phyloP scores from a whole-genome alignment of 2,888 invertebrate species.

The Auanema sp. region DNA sequence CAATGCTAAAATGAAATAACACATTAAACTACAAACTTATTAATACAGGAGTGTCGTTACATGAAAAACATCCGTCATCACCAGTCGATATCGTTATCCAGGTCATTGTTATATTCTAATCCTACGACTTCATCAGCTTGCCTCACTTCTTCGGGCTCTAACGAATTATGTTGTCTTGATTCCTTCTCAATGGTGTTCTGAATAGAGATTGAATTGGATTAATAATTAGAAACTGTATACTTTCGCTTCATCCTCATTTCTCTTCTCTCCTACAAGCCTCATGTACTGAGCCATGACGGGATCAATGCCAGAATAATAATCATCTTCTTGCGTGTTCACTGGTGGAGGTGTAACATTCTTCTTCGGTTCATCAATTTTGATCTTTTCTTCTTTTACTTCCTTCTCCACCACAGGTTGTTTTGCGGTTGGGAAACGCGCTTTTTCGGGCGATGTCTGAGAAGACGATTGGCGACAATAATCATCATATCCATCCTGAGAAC shows the following conservation, averaged over 20 bases:
- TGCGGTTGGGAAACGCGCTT: not conserved
- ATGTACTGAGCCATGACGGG: conserved; percentile 49
- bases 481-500: conserved; percentile 17
- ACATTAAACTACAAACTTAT: no score
- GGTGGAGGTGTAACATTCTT: not conserved
- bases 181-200: no score
- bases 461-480: conserved; percentile 14
- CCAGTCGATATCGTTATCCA: no score
- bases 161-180: no score
- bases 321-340: not conserved
- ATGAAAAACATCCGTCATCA: no score
- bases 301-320: conserved; percentile 28
- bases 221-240: not conserved
- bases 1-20: no score
- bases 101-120: no score
- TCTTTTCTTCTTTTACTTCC: not conserved
- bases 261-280: conserved; percentile 31
- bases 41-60: no score
- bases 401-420: not conserved
- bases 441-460: conserved; percentile 12
- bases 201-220: not conserved
- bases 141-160: no score
- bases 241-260: conserved; percentile 7
- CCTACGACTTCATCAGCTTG: no score
- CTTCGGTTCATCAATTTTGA: not conserved